Evolutionary conservation across 2,888 invertebrate species (phyloP), one percentile per base, ranked within the genome.

Genomic region (Nebria salina): DNA sequence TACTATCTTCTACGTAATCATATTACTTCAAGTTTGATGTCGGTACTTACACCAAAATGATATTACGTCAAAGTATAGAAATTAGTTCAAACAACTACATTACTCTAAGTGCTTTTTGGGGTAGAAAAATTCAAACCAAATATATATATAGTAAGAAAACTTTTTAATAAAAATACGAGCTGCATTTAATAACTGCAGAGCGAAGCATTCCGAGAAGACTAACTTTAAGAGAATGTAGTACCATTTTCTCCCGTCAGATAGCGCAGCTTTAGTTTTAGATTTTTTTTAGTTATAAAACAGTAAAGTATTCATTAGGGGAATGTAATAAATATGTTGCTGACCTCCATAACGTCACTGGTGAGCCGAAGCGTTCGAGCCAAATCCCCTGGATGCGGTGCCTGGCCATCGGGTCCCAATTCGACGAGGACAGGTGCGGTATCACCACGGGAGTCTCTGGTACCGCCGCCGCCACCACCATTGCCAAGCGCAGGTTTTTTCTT

Each of bases 361-460:
- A 94, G 89, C 84, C 93, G 90, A 81, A 94, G 90, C 79, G 93
- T 92, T 65, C 93, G 91, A 76, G 91, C 91, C 81, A 93, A 93
- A 85, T 92, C 91, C 2, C 91, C 90, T 64, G 90, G 90, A 86
- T 91, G 91, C 65, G 91, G 91, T 77, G 89, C 93, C 91, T 84
- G 93, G 89, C 93, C 93, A 85, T 94, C 95, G 25, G 96, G 95
- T 84, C 97, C 95, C 77, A 96, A 91, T 88, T 97, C 97, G 77
- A 96, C 89, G 82, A 97, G 92, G 87, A 93, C 92, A 0, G 95
- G 95, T 88, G 91, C 87, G 88, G 92, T 88, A 90, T 93, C 91
- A 68, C 90, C 90, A 86, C 90, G 90, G 88, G 83, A 90, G 87
- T 90, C 91, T 90, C 89, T 92, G 84, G 90, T 89, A 84, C 90